Evolutionary conservation across 2,888 invertebrate species (phyloP).

Genomic region (Schrankia costaestrigalis): DNA sequence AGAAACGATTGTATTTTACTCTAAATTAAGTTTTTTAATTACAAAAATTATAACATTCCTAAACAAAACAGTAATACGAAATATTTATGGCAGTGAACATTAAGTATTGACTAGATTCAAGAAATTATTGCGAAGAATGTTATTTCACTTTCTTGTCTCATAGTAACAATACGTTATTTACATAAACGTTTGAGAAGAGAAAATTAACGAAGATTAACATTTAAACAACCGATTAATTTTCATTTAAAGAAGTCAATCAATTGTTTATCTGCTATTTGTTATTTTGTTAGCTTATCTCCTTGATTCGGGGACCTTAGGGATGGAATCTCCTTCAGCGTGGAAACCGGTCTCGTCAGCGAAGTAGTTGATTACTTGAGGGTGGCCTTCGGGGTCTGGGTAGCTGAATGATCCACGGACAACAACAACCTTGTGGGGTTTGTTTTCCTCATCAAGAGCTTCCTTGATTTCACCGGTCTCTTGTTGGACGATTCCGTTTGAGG

Average conservation of each 20-base stretch:
- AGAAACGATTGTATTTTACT: too few species aligned
- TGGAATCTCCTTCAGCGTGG: constrained; percentile 81
- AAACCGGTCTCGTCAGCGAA: constrained; percentile 83
- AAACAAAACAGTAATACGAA: constrained; percentile 1
- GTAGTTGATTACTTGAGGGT: constrained; percentile 74
- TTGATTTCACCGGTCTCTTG: constrained; percentile 75
- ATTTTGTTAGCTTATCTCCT: too few species aligned
- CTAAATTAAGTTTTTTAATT: too few species aligned
- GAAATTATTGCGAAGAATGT: too few species aligned
- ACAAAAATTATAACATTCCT: constrained; percentile 2
- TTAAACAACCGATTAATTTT: too few species aligned
- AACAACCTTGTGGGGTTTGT: constrained; percentile 77
- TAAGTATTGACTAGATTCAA: too few species aligned
- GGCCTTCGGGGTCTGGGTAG: constrained; percentile 80
- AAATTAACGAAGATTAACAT: too few species aligned
- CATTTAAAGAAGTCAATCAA: too few species aligned
- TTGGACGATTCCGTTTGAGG: constrained; percentile 59
- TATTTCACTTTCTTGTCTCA: too few species aligned
- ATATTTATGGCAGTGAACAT: constrained; percentile 10
- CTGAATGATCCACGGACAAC: constrained; percentile 81
- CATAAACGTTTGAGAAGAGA: too few species aligned
- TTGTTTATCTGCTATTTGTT: too few species aligned
- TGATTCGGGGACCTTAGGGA: constrained; percentile 74
- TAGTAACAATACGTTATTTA: too few species aligned
- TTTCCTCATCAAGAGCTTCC: constrained; percentile 74